A percentile compares a stretch with the other conserved stretches of the same genome.
Evolutionary conservation across 2,888 invertebrate species (phyloP).

Genomic region (Antheraea yamamai): DNA sequence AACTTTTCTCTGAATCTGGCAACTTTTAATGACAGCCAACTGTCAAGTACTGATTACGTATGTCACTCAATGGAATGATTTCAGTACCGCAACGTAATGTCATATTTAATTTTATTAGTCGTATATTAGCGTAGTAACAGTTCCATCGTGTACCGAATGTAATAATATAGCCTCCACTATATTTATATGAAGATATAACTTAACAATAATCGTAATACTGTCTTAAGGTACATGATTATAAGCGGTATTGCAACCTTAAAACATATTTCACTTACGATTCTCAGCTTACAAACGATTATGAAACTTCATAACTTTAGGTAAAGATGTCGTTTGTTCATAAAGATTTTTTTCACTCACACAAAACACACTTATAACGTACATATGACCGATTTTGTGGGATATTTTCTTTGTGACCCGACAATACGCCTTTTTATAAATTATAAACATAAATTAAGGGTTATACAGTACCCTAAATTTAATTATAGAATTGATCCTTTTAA

Average conservation of each 20-base stretch:
- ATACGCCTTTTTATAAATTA: not conserved
- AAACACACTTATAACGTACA: not conserved
- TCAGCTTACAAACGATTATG: conserved; percentile 49
- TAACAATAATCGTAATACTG: conserved; percentile 71
- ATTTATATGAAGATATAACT: conserved; percentile 54
- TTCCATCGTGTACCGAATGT: conserved; percentile 48
- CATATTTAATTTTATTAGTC: conserved; percentile 33
- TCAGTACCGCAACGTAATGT: conserved; percentile 46
- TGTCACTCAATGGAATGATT: conserved; percentile 62
- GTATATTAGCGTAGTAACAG: conserved; percentile 36
- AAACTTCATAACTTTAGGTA: conserved; percentile 66
- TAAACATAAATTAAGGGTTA: too few species aligned
- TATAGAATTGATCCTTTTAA: too few species aligned
- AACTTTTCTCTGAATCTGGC: not conserved
- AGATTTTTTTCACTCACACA: not conserved
- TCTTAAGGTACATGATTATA: conserved; percentile 63
- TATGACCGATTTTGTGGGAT: not conserved
- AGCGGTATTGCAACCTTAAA: conserved; percentile 61
- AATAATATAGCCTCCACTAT: conserved; percentile 67
- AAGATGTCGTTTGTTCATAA: conserved; percentile 55
- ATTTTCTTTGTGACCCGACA: not conserved
- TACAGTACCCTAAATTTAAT: too few species aligned
- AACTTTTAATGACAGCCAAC: not conserved
- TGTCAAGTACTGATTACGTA: not conserved
- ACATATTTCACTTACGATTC: conserved; percentile 55